Conservation (phyloP, 2,888 invertebrate genomes). For the Calliopum simillimum region DNA sequence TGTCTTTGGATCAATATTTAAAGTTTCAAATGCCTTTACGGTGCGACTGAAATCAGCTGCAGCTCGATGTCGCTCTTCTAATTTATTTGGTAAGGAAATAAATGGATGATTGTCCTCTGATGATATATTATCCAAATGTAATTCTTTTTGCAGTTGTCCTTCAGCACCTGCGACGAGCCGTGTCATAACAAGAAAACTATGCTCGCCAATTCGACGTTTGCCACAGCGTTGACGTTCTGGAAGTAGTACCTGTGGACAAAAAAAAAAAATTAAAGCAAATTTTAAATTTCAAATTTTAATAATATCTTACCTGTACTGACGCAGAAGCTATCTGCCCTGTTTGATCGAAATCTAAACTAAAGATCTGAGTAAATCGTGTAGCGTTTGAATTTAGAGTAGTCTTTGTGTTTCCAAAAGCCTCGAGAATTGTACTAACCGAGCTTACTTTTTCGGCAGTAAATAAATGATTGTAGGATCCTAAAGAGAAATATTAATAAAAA, state of each 20-base stretch:
- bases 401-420: slow-evolving; percentile 90
- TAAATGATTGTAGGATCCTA: slow-evolving; percentile 76
- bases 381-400: slow-evolving; percentile 89
- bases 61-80: slow-evolving; percentile 83
- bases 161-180: slow-evolving; percentile 79
- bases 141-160: slow-evolving; percentile 82
- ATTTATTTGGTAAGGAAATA: slow-evolving; percentile 80
- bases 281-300: slow-evolving; percentile 9
- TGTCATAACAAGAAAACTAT: slow-evolving; percentile 69
- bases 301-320: slow-evolving; percentile 77
- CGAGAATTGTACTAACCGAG: slow-evolving; percentile 85
- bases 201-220: slow-evolving; percentile 70
- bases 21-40: slow-evolving; percentile 78
- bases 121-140: slow-evolving; percentile 81
- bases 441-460: slow-evolving; percentile 86
- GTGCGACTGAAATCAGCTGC: slow-evolving; percentile 85
- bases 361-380: slow-evolving; percentile 90
- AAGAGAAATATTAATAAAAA: slow-evolving; percentile 25
- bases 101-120: slow-evolving; percentile 79
- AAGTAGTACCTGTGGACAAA: slow-evolving; percentile 76
- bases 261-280: not conserved
- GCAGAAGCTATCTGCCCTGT: slow-evolving; percentile 91
- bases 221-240: slow-evolving; percentile 83
- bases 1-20: slow-evolving; percentile 83
- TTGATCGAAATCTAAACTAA: slow-evolving; percentile 94